Percentiles rank a stretch among this genome's conserved stretches.
Evolutionary conservation across 1,140 invertebrate genomes (phyloP).

Genomic region (Camponotus vicinus): DNA sequence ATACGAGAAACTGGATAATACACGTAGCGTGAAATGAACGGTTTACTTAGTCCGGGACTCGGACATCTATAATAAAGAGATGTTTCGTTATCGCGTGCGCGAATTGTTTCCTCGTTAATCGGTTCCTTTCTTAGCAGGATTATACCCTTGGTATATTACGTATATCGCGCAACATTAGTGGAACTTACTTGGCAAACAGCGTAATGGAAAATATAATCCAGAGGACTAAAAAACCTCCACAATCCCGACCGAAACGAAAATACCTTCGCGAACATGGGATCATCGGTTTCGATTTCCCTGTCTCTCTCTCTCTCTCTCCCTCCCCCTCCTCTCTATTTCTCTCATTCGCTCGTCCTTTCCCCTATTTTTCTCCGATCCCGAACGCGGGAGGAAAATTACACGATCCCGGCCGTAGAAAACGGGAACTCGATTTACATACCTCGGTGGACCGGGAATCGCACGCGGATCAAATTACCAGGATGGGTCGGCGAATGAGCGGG

Average conservation of each 20-base stretch:
- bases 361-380: conserved; percentile 62
- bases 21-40: conserved; percentile 45
- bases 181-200: conserved; percentile 56
- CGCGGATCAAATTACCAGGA: conserved; percentile 71
- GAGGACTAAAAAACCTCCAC: conserved; percentile 39
- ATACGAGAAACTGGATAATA: conserved; percentile 47
- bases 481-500: conserved; percentile 53
- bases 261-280: conserved; percentile 41
- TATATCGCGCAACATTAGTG: conserved; percentile 53
- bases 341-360: background rate
- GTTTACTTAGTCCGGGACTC: conserved; percentile 23
- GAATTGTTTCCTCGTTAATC: conserved; percentile 51
- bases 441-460: conserved; percentile 69
- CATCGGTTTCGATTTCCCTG: background rate
- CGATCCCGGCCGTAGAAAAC: conserved; percentile 64
- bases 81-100: conserved; percentile 30
- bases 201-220: conserved; percentile 63
- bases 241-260: conserved; percentile 58
- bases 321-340: background rate
- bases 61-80: conserved; percentile 41
- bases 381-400: conserved; percentile 70
- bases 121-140: conserved; percentile 48
- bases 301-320: background rate
- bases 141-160: conserved; percentile 17
- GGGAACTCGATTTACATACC: conserved; percentile 76